These are phyloP conservation scores for Vollenhovia emeryi DNA, from an alignment of 1,140 invertebrate genomes.

Conservation along the genomic window DNA sequence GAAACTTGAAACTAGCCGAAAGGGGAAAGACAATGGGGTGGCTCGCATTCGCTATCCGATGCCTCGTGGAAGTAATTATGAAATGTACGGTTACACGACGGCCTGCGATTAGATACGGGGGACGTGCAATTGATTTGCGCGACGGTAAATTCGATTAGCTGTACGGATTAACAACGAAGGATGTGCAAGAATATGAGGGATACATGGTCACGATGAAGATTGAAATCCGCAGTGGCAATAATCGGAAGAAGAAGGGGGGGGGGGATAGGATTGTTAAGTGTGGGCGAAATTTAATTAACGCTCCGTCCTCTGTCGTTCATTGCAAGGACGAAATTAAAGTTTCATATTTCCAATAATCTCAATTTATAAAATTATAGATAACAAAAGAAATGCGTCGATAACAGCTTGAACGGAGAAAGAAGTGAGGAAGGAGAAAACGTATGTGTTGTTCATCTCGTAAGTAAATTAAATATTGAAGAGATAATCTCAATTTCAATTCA, in stretches of 20 bases:
- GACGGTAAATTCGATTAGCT: slow-evolving; percentile 49
- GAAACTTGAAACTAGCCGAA: slow-evolving; percentile 2
- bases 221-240: slow-evolving; percentile 10
- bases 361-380: neutral
- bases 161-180: slow-evolving; percentile 6
- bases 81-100: neutral
- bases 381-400: neutral
- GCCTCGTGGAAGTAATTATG: slow-evolving; percentile 11
- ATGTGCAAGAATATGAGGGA: slow-evolving; percentile 24
- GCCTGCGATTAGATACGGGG: neutral
- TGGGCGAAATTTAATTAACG: slow-evolving; percentile 38
- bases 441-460: neutral
- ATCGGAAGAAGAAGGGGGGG: neutral
- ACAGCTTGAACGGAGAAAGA: neutral
- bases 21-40: neutral
- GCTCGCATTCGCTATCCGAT: neutral
- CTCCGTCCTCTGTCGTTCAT: neutral
- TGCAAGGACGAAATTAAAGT: slow-evolving; percentile 24
- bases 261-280: slow-evolving; percentile 21
- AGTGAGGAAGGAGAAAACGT: neutral
- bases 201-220: neutral
- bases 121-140: slow-evolving; percentile 27
- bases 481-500: neutral
- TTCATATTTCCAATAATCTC: slow-evolving; percentile 25
- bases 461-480: neutral